Conservation (phyloP, 30 jellyfish, hydroid and myxozoan species). For the Pseudorhiza aurosa region DNA sequence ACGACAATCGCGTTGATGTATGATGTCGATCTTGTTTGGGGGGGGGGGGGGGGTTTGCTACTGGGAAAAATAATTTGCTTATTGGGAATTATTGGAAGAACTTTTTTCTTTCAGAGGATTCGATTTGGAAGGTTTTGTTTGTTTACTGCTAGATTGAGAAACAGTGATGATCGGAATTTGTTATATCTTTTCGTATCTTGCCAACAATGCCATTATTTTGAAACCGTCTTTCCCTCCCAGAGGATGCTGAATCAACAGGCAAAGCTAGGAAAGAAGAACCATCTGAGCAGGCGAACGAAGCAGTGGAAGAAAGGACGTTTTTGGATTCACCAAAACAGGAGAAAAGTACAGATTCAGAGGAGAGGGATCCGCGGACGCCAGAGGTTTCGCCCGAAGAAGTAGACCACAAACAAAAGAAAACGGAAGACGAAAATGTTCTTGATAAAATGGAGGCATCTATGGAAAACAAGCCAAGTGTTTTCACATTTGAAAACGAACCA, state of each 20-base stretch:
- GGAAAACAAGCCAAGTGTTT: constrained; percentile 35
- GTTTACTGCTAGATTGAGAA: too few relatives aligned
- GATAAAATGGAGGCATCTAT: constrained; percentile 44
- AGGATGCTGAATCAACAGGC: background rate
- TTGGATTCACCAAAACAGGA: too few relatives aligned
- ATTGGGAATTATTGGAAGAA: too few relatives aligned
- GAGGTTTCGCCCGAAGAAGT: background rate
- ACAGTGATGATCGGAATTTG: too few relatives aligned
- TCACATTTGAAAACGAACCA: constrained; percentile 1
- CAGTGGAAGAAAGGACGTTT: background rate
- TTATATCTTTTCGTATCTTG: too few relatives aligned
- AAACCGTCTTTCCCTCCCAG: background rate
- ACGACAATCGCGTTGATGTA: too few relatives aligned
- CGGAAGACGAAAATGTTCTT: constrained; percentile 2
- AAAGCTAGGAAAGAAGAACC: background rate
- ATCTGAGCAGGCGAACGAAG: background rate
- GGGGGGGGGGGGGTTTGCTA: too few relatives aligned
- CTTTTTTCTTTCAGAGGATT: too few relatives aligned
- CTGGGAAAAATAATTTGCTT: too few relatives aligned
- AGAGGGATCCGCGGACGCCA: background rate
- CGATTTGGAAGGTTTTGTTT: too few relatives aligned
- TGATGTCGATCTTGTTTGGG: too few relatives aligned
- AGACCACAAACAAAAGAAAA: background rate
- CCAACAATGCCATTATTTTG: too few relatives aligned
- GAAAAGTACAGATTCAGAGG: background rate